Evolutionary conservation across 2,113 vertebrate species (phyloP).

Genomic region (Psophia crepitans): DNA sequence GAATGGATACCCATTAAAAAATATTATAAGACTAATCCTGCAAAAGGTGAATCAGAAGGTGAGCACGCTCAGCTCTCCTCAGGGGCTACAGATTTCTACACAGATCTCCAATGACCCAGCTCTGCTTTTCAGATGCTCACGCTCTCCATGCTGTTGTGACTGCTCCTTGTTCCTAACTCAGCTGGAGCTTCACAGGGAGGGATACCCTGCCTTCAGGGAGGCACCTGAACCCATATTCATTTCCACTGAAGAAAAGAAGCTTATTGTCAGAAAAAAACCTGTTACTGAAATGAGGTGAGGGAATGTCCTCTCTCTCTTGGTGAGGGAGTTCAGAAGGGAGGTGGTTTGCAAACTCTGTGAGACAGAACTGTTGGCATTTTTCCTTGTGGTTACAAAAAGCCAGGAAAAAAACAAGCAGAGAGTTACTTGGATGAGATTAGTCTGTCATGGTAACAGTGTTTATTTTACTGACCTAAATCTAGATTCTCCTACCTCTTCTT

Average conservation of each 20-base stretch:
- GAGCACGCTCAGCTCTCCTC: not conserved
- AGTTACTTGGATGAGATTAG: not conserved
- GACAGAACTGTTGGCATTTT: not conserved
- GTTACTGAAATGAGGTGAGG: not conserved
- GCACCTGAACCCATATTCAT: not conserved
- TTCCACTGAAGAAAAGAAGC: not conserved
- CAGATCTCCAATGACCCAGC: not conserved
- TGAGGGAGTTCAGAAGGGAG: not conserved
- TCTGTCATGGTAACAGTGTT: not conserved
- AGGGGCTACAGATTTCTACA: not conserved
- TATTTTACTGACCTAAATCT: conserved; percentile 15
- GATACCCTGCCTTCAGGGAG: not conserved
- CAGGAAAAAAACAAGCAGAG: not conserved
- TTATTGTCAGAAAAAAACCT: not conserved
- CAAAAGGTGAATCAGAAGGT: conserved; percentile 1
- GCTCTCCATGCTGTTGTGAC: not conserved
- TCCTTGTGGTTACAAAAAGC: not conserved
- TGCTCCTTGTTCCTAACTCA: not conserved
- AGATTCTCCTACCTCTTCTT: not conserved
- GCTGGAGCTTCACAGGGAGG: not conserved
- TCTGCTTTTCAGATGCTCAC: not conserved
- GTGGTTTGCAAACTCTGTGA: not conserved
- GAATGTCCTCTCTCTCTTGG: not conserved
- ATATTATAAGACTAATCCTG: conserved; percentile 24
- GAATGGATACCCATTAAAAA: conserved; percentile 43